Conservation (phyloP, 2,888 invertebrate species). For the Dicycla oo region DNA sequence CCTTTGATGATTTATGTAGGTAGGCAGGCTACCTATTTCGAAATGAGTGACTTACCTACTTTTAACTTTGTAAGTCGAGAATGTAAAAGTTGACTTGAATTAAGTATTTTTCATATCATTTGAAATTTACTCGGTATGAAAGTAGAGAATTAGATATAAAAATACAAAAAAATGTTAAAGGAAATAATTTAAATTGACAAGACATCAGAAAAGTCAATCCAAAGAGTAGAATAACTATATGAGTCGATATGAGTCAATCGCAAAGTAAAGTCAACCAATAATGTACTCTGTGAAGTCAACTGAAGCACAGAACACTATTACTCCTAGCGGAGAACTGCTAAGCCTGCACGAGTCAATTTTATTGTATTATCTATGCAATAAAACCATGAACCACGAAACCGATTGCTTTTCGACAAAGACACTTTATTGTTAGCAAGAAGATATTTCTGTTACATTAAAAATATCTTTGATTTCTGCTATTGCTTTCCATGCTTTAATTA, state of each 20-base stretch:
- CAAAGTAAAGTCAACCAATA: too few species aligned
- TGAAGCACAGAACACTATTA: too few species aligned
- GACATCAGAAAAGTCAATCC: slow-evolving; percentile 2
- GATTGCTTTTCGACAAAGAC: slow-evolving; percentile 11
- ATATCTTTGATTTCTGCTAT: not conserved
- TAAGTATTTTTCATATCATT: slow-evolving; percentile 8
- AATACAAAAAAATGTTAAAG: slow-evolving; percentile 18
- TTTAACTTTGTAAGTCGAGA: not conserved
- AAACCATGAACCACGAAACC: not conserved
- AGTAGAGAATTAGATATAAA: not conserved
- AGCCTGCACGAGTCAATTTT: too few species aligned
- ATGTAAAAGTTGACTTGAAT: not conserved
- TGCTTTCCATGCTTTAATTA: not conserved
- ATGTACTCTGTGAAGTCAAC: too few species aligned
- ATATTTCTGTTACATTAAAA: not conserved
- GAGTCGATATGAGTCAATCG: too few species aligned
- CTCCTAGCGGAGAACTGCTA: too few species aligned
- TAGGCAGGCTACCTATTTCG: not conserved
- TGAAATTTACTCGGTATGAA: slow-evolving; percentile 25
- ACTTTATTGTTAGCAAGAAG: not conserved
- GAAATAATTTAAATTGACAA: slow-evolving; percentile 24
- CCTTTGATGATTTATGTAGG: not conserved
- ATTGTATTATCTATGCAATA: too few species aligned
- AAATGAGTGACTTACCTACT: not conserved
- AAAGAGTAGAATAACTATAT: too few species aligned